These are phyloP conservation scores for Mycteria americana DNA, from an alignment of 2,797 vertebrate species.

Conservation along the genomic window DNA sequence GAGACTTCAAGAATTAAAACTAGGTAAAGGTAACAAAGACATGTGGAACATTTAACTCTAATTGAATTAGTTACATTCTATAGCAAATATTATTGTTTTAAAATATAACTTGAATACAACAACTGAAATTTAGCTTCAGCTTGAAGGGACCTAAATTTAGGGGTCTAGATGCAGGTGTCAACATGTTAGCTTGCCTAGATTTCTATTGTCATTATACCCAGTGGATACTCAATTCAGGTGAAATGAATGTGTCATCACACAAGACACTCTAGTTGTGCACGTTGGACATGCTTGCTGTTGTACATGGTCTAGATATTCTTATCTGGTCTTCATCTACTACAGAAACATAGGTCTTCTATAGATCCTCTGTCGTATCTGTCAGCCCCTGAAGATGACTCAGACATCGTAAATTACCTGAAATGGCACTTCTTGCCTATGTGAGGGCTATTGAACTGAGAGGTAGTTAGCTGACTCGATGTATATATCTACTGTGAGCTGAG, in stretches of 20 bases:
- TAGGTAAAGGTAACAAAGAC: neutral
- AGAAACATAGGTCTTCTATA: neutral
- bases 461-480: neutral
- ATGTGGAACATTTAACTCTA: fast-evolving
- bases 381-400: neutral
- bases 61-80: neutral
- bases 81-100: neutral
- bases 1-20: neutral
- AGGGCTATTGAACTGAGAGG: neutral
- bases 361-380: neutral
- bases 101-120: neutral
- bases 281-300: neutral
- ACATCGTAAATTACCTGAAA: neutral
- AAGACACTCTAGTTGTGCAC: no score
- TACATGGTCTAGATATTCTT: neutral
- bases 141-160: neutral
- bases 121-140: neutral
- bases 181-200: neutral
- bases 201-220: neutral
- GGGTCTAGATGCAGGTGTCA: neutral
- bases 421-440: neutral
- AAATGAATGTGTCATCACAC: neutral
- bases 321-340: neutral
- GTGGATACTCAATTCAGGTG: neutral
- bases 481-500: neutral